phyloP scores from a whole-genome alignment of 2,797 vertebrate species.

The Botia kubotai region DNA sequence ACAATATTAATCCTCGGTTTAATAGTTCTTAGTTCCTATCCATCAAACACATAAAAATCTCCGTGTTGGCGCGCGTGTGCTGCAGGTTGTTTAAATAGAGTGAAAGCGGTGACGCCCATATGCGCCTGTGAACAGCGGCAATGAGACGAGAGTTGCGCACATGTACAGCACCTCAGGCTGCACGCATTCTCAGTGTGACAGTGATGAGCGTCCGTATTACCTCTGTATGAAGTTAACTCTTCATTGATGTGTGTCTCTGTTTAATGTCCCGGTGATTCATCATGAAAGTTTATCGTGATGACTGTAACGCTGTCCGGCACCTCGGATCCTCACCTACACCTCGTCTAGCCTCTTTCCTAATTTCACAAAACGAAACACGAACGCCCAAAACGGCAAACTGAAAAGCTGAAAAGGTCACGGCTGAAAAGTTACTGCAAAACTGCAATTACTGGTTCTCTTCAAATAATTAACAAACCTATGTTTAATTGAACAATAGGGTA shows the following conservation, averaged over 20 bases:
- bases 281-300: too few relatives aligned
- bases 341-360: too few relatives aligned
- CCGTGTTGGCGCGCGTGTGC: not conserved
- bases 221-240: too few relatives aligned
- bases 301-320: too few relatives aligned
- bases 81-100: constrained; percentile 37
- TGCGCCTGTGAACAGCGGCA: not conserved
- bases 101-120: constrained; percentile 41
- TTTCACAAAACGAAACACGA: too few relatives aligned
- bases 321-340: too few relatives aligned
- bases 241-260: too few relatives aligned
- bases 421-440: too few relatives aligned
- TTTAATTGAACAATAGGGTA: too few relatives aligned
- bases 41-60: not conserved
- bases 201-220: not conserved
- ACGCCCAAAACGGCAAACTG: constrained; percentile 25
- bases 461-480: too few relatives aligned
- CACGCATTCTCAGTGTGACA: not conserved
- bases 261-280: too few relatives aligned
- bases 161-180: not conserved
- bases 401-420: not conserved
- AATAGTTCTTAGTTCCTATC: not conserved
- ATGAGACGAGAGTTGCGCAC: not conserved
- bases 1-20: not conserved
- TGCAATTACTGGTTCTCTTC: too few relatives aligned